These are phyloP conservation scores for Pedionomus torquatus DNA, from an alignment of 2,113 vertebrate genomes.

Conservation along the genomic window DNA sequence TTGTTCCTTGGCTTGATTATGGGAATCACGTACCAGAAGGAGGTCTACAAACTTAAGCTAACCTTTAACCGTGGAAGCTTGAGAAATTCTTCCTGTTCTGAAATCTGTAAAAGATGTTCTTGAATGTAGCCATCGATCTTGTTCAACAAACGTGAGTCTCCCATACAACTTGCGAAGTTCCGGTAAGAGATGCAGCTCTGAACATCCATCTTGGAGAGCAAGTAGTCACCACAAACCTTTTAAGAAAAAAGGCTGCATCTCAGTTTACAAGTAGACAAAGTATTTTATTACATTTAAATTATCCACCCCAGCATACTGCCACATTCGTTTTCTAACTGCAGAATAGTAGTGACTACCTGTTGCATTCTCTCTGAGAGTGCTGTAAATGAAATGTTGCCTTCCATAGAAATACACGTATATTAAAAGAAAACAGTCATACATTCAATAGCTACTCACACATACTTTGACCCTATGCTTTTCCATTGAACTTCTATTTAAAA, in stretches of 20 bases:
- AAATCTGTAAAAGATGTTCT: constrained; percentile 92
- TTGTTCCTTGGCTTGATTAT: not conserved
- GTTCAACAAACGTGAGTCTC: constrained; percentile 86
- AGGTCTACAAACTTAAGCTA: not conserved
- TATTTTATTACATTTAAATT: not conserved
- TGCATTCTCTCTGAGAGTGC: not conserved
- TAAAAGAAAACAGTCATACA: too few species aligned
- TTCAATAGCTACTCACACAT: not conserved
- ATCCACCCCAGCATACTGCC: not conserved
- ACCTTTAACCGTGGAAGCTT: constrained; percentile 98
- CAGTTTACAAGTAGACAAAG: not conserved
- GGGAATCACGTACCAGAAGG: not conserved
- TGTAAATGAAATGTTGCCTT: not conserved
- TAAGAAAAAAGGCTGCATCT: not conserved
- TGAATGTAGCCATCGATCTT: constrained; percentile 94
- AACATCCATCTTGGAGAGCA: constrained; percentile 92
- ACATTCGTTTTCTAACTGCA: not conserved
- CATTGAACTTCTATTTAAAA: not conserved
- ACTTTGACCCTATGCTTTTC: accelerated
- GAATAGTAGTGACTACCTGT: not conserved
- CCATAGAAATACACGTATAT: not conserved
- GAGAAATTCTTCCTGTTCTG: constrained; percentile 97
- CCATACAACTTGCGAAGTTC: constrained; percentile 94
- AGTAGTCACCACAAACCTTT: constrained; percentile 97
- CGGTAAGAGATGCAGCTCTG: constrained; percentile 95